Evolutionary conservation across 2,888 invertebrate genomes (phyloP).

Genomic region (Tetramorium bicarinatum): DNA sequence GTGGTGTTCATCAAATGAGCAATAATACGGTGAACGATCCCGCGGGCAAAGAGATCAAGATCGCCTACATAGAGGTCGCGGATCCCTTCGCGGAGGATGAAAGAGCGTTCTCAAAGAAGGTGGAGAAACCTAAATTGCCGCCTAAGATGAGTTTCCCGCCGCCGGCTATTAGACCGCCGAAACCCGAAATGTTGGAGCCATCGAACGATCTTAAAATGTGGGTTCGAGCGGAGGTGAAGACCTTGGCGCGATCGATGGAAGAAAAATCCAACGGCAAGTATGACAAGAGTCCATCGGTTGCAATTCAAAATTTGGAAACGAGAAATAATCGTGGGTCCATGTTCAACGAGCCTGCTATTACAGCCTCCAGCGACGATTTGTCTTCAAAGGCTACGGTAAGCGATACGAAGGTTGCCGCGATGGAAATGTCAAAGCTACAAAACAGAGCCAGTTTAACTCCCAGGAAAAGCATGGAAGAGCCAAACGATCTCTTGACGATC

Average conservation of each 20-base stretch:
- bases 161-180: conserved; percentile 86
- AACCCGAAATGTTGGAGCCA: conserved; percentile 79
- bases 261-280: conserved; percentile 46
- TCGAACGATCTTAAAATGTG: conserved; percentile 82
- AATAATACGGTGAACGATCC: neutral
- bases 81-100: conserved; percentile 86
- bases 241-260: conserved; percentile 65
- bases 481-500: conserved; percentile 81
- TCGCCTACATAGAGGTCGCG: conserved; percentile 83
- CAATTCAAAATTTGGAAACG: neutral
- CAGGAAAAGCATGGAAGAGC: conserved; percentile 71
- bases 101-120: conserved; percentile 82
- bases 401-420: conserved; percentile 38
- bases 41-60: conserved; percentile 75
- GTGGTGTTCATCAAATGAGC: conserved; percentile 33
- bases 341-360: conserved; percentile 56
- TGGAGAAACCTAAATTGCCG: conserved; percentile 86
- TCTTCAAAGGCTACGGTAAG: conserved; percentile 12
- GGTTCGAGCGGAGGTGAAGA: conserved; percentile 81
- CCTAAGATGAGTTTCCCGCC: conserved; percentile 86
- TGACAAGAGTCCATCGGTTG: conserved; percentile 46
- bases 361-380: conserved; percentile 25
- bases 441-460: conserved; percentile 41
- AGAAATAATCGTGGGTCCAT: conserved; percentile 25
- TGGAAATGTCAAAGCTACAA: conserved; percentile 49